Evolutionary conservation across 2,888 invertebrate genomes (phyloP).

Genomic region (Drosophila aldrichi): DNA sequence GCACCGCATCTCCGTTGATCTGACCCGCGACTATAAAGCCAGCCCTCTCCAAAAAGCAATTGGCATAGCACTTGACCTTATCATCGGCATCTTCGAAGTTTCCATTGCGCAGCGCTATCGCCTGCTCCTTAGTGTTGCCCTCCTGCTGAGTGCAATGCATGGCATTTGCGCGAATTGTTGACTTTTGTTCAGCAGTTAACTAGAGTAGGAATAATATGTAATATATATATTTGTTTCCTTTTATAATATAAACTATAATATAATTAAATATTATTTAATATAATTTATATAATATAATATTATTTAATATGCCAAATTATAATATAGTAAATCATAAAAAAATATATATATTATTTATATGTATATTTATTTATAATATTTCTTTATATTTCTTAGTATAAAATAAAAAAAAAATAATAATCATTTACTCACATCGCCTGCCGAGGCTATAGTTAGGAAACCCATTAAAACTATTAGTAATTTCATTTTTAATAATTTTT

Average conservation of each 20-base stretch:
- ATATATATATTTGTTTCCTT: background rate
- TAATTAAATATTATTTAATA: background rate
- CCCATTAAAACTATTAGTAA: conserved; percentile 42
- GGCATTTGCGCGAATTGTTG: conserved; percentile 41
- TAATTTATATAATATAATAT: background rate
- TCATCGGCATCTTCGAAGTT: conserved; percentile 57
- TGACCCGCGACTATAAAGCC: conserved; percentile 69
- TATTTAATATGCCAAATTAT: too few species aligned
- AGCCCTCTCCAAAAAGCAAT: conserved; percentile 76
- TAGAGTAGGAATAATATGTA: background rate
- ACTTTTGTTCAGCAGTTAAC: conserved; percentile 67
- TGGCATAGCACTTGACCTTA: conserved; percentile 73
- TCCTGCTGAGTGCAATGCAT: conserved; percentile 62
- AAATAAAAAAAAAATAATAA: background rate
- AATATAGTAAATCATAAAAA: too few species aligned
- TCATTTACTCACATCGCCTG: conserved; percentile 53
- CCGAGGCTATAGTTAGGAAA: conserved; percentile 34
- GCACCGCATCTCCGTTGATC: conserved; percentile 49
- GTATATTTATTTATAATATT: background rate
- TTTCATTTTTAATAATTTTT: conserved; percentile 56
- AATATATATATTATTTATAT: background rate
- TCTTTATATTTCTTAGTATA: background rate
- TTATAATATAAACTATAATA: background rate
- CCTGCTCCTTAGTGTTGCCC: conserved; percentile 62
- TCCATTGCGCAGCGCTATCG: conserved; percentile 51